A percentile compares a stretch with the other conserved stretches of the same genome.
These are phyloP conservation scores for Bilobella aurantiaca DNA, from an alignment of 1,140 invertebrate species.

Conservation along the genomic window DNA sequence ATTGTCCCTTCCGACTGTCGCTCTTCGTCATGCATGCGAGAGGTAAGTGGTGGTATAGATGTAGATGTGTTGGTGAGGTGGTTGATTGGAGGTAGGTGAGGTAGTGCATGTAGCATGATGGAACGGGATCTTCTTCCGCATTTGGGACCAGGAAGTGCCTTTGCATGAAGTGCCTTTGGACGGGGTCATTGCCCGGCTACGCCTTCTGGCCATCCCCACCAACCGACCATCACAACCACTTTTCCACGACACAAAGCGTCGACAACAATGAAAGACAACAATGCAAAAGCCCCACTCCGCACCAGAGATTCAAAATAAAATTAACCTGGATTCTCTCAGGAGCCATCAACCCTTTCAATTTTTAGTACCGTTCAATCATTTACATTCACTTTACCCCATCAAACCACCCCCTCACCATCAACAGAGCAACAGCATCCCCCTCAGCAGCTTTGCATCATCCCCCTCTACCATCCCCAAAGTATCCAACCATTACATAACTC, in stretches of 20 bases:
- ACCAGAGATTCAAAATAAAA: constrained; percentile 6
- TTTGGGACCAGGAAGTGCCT: constrained; percentile 35
- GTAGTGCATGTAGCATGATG: constrained; percentile 14
- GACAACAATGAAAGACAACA: neutral
- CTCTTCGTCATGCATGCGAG: no score
- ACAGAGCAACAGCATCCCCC: no score
- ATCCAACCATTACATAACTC: no score
- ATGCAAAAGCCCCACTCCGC: no score
- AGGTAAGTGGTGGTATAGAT: no score
- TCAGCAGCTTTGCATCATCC: no score
- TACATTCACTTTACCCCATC: neutral
- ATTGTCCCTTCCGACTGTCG: no score
- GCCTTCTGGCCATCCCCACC: constrained; percentile 16
- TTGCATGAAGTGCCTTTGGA: constrained; percentile 18
- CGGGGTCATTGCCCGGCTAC: constrained; percentile 34
- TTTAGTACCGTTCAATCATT: neutral
- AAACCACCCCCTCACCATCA: no score
- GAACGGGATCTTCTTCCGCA: constrained; percentile 36
- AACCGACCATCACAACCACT: neutral
- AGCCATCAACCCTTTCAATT: neutral
- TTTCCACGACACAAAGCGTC: neutral
- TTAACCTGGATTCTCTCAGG: neutral
- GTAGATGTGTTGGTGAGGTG: no score
- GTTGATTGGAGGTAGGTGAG: no score
- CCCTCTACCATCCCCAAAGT: no score